Evolutionary conservation across 2,888 invertebrate species (phyloP).

Genomic region (Drymonia ruficornis): DNA sequence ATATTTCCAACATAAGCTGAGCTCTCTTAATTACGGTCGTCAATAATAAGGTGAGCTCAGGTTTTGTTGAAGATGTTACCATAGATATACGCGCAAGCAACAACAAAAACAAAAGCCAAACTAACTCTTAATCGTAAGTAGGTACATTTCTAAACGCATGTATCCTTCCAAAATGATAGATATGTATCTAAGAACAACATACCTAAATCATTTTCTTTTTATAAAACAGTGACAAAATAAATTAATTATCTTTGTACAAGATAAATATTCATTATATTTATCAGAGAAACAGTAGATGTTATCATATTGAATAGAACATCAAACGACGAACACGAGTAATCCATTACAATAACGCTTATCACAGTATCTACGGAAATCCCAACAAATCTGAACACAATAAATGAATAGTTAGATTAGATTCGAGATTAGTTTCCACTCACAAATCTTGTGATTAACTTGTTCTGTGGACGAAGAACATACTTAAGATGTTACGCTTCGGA

Average conservation of each 20-base stretch:
- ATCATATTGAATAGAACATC: slow-evolving; percentile 1
- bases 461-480: too few relatives aligned
- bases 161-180: background rate
- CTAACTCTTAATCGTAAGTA: background rate
- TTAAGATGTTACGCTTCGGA: too few relatives aligned
- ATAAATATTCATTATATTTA: background rate
- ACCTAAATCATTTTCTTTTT: too few relatives aligned
- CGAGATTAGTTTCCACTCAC: background rate
- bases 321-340: slow-evolving; percentile 2
- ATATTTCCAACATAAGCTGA: too few relatives aligned
- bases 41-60: too few relatives aligned
- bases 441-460: background rate
- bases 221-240: too few relatives aligned
- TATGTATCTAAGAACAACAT: background rate
- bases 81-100: too few relatives aligned
- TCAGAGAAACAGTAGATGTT: slow-evolving; percentile 1
- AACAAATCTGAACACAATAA: background rate
- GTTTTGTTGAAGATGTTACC: too few relatives aligned
- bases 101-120: background rate
- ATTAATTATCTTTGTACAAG: background rate
- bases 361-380: background rate
- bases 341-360: slow-evolving; percentile 3
- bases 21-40: too few relatives aligned
- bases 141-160: background rate
- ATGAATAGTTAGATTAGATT: slow-evolving; percentile 7